A percentile compares a stretch with the other conserved stretches of the same genome.
Conservation (phyloP, 2,888 invertebrate genomes). For the Sinhomidia bicolor region DNA sequence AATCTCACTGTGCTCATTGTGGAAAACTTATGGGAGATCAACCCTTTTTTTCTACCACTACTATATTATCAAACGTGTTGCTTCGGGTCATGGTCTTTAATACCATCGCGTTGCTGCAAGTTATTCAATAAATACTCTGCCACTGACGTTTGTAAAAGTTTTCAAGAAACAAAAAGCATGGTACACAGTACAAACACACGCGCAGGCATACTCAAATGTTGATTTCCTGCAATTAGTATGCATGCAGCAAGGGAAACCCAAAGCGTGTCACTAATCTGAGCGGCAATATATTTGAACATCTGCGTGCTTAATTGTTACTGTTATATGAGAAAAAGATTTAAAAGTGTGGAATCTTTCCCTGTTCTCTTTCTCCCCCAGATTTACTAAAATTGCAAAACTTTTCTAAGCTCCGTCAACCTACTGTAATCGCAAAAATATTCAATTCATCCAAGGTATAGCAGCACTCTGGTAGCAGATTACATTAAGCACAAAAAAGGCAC, state of each 20-base stretch:
- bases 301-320: too few species aligned
- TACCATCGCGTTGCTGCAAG: background rate
- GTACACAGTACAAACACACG: background rate
- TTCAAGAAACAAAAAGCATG: background rate
- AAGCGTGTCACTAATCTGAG: constrained; percentile 2
- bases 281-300: background rate
- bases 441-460: background rate
- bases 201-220: background rate
- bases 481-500: too few species aligned
- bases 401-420: constrained; percentile 35
- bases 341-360: background rate
- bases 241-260: background rate
- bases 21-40: background rate
- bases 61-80: background rate
- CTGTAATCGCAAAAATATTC: constrained; percentile 30
- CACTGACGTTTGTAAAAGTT: constrained; percentile 15
- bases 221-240: constrained; percentile 4
- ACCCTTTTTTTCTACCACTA: background rate
- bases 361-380: background rate
- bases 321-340: background rate
- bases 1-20: background rate
- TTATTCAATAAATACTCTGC: constrained; percentile 51
- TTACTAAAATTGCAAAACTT: constrained; percentile 56
- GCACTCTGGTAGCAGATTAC: too few species aligned
- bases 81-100: background rate